Evolutionary conservation across 1,140 invertebrate genomes (phyloP).

Genomic region (Dendrolimus punctatus): DNA sequence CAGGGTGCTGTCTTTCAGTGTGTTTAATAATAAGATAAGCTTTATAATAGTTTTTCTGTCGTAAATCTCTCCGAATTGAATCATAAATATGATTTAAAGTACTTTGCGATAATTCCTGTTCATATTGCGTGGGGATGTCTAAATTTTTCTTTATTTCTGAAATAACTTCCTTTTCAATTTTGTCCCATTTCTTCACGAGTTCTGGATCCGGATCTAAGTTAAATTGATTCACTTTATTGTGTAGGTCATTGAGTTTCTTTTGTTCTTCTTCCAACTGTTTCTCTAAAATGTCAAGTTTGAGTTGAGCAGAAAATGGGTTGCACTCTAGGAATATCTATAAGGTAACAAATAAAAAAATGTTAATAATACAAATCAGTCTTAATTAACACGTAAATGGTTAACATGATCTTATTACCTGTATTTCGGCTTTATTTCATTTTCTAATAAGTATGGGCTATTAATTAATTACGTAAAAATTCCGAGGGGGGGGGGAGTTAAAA

Average conservation of each 20-base stretch:
- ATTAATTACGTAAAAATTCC: no score
- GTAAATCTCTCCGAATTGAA: conserved; percentile 48
- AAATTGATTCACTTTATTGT: conserved; percentile 62
- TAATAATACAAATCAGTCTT: no score
- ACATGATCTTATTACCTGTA: no score
- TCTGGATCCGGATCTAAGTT: conserved; percentile 43
- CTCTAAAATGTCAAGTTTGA: conserved; percentile 74
- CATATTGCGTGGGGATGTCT: conserved; percentile 59
- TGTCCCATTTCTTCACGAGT: conserved; percentile 57
- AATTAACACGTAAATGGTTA: no score
- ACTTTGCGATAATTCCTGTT: conserved; percentile 55
- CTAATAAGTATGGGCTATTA: no score
- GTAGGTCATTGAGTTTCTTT: conserved; percentile 73
- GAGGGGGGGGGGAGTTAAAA: no score
- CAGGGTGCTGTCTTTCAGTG: conserved; percentile 59
- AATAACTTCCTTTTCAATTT: conserved; percentile 52
- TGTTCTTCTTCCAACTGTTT: conserved; percentile 73
- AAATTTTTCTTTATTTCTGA: conserved; percentile 55
- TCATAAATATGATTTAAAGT: conserved; percentile 59
- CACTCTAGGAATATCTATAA: conserved; percentile 78
- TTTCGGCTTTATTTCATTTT: no score
- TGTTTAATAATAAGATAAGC: conserved; percentile 64
- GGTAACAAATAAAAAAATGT: conserved; percentile 6
- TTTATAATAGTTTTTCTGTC: conserved; percentile 58
- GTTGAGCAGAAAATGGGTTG: conserved; percentile 81